These are phyloP conservation scores for Venustaconcha ellipsiformis DNA, from an alignment of 1,140 invertebrate genomes.

Conservation along the genomic window DNA sequence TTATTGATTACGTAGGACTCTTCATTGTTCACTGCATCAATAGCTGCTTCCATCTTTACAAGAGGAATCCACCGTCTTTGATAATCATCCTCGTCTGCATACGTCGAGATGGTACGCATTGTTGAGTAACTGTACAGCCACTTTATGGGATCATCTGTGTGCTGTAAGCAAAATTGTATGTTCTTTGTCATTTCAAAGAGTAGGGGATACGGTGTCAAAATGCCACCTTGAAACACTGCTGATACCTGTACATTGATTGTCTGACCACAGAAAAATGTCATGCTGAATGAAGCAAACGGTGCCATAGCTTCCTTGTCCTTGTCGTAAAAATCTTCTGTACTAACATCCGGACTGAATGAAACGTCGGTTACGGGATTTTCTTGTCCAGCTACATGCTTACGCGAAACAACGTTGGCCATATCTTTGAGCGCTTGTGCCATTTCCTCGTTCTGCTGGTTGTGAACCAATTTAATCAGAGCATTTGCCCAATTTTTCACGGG, in stretches of 20 bases:
- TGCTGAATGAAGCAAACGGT: neutral
- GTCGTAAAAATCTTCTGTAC: conserved; percentile 19
- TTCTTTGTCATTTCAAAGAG: conserved; percentile 12
- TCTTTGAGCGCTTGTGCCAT: too few species aligned
- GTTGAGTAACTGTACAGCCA: neutral
- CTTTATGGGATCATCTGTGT: conserved; percentile 12
- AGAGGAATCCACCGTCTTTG: conserved; percentile 22
- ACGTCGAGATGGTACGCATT: neutral
- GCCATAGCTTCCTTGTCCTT: neutral
- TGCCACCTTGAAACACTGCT: conserved; percentile 2
- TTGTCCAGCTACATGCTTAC: neutral
- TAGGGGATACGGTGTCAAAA: conserved; percentile 11
- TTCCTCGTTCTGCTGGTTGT: conserved; percentile 9
- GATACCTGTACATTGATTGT: conserved; percentile 16
- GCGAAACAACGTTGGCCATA: neutral
- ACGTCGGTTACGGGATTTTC: conserved; percentile 2
- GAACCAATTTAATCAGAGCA: conserved; percentile 8
- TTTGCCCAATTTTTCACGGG: conserved; percentile 14
- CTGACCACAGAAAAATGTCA: conserved; percentile 15
- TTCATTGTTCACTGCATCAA: conserved; percentile 3
- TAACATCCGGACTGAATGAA: conserved; percentile 11
- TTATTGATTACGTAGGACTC: conserved; percentile 11
- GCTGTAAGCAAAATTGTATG: conserved; percentile 13
- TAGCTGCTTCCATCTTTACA: conserved; percentile 30
- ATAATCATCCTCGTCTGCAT: conserved; percentile 14